Evolutionary conservation across 1,140 invertebrate genomes (phyloP).

Genomic region (Homarus americanus): DNA sequence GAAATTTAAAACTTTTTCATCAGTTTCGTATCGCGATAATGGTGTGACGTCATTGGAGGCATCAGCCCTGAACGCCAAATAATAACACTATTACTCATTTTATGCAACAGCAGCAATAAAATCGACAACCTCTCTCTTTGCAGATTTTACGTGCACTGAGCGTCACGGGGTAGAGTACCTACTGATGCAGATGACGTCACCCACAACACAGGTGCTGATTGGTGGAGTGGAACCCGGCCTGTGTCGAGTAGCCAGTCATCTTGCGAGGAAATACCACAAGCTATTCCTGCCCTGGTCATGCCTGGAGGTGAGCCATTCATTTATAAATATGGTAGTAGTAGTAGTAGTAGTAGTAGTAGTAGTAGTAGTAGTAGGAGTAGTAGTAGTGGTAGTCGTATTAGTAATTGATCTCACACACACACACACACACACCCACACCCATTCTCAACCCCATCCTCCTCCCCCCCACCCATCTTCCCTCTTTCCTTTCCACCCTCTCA

Average conservation of each 20-base stretch:
- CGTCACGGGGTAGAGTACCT: slow-evolving; percentile 64
- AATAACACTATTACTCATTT: too few species aligned
- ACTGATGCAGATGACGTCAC: slow-evolving; percentile 64
- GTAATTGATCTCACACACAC: too few species aligned
- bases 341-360: too few species aligned
- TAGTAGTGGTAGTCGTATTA: too few species aligned
- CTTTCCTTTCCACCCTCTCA: not conserved
- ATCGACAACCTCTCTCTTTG: not conserved
- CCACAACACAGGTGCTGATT: slow-evolving; percentile 48
- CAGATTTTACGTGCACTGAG: slow-evolving; percentile 61
- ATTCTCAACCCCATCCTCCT: not conserved
- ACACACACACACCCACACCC: too few species aligned
- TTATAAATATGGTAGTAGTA: too few species aligned
- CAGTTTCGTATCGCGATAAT: not conserved
- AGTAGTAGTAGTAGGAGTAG: too few species aligned
- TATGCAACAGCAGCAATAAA: too few species aligned
- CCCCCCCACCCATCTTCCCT: not conserved
- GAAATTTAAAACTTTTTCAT: not conserved
- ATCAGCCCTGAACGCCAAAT: too few species aligned
- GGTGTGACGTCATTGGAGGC: not conserved
- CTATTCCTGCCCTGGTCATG: slow-evolving; percentile 60
- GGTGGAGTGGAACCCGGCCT: slow-evolving; percentile 56
- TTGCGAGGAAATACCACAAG: slow-evolving; percentile 59
- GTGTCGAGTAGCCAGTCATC: slow-evolving; percentile 54
- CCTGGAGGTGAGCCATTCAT: slow-evolving; percentile 51